A percentile compares a stretch with the other conserved stretches of the same genome.
phyloP scores from a whole-genome alignment of 2,797 vertebrate genomes.

The Ctenopoma multispine region DNA sequence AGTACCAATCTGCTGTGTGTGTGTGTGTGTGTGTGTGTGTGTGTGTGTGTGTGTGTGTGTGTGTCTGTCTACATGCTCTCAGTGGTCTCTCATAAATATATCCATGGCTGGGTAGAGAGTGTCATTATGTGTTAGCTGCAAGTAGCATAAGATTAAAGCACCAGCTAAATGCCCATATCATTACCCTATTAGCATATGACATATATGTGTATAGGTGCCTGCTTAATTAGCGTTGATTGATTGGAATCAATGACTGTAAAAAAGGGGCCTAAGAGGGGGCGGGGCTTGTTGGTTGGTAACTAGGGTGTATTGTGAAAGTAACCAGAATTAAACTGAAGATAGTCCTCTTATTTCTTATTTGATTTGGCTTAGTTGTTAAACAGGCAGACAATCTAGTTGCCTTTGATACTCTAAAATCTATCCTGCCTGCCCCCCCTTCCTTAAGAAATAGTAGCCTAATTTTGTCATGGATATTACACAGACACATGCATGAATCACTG shows the following conservation, averaged over 20 bases:
- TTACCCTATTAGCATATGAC: conserved; percentile 80
- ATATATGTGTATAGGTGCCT: conserved; percentile 77
- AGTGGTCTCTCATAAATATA: conserved; percentile 73
- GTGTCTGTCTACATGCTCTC: conserved; percentile 50
- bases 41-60: conserved; percentile 28
- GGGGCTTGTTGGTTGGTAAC: conserved; percentile 70
- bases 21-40: conserved; percentile 31
- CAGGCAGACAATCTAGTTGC: conserved; percentile 71
- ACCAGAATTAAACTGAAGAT: conserved; percentile 70
- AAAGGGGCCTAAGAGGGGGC: conserved; percentile 62
- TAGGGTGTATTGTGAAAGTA: conserved; percentile 68
- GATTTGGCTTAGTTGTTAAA: conserved; percentile 76
- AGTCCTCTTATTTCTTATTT: conserved; percentile 79
- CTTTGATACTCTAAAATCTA: conserved; percentile 77
- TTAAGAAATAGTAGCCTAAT: conserved; percentile 75
- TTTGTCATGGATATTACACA: conserved; percentile 81
- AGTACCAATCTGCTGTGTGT: conserved; percentile 41
- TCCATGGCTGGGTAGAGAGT: conserved; percentile 72
- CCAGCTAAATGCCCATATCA: conserved; percentile 79
- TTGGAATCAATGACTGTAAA: conserved; percentile 80
- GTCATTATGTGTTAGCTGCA: conserved; percentile 77
- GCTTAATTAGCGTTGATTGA: conserved; percentile 82
- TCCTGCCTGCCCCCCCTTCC: conserved; percentile 35
- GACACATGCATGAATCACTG: conserved; percentile 73
- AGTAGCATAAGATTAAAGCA: conserved; percentile 75